Conservation (phyloP, 2,113 vertebrate species). For the Atlantisia rogersi region DNA sequence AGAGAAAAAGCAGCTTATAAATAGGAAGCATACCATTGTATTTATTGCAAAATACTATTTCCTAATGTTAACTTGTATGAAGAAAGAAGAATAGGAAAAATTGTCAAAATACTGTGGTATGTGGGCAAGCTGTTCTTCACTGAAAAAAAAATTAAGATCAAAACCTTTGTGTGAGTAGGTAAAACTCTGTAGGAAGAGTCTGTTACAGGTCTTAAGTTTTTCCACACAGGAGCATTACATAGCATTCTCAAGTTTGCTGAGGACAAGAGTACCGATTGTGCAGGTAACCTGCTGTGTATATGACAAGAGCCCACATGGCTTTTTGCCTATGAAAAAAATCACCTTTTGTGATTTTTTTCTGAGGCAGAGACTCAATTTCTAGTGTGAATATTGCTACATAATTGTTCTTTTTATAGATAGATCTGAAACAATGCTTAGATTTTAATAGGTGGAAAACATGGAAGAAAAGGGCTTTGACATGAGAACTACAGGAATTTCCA, state of each 20-base stretch:
- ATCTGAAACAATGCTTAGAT: neutral
- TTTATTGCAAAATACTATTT: neutral
- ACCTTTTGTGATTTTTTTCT: neutral
- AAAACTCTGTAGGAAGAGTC: neutral
- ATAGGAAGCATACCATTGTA: neutral
- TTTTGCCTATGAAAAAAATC: neutral
- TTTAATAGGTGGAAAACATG: neutral
- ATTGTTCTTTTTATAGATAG: neutral
- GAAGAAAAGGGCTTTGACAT: neutral
- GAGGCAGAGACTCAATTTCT: neutral
- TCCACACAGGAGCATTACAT: neutral
- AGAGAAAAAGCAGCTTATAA: neutral
- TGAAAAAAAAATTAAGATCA: neutral
- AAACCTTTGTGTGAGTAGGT: neutral
- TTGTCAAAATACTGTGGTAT: neutral
- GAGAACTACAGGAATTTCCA: neutral
- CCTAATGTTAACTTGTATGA: neutral
- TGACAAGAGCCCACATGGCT: accelerated
- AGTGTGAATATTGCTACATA: accelerated
- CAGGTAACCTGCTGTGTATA: neutral
- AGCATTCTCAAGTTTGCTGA: neutral
- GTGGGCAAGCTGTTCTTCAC: neutral
- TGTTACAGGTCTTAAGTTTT: neutral
- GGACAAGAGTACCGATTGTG: neutral
- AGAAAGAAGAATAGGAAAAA: neutral